These are phyloP conservation scores for Drosophila paulistorum DNA, from an alignment of 1,140 invertebrate species.

Conservation along the genomic window DNA sequence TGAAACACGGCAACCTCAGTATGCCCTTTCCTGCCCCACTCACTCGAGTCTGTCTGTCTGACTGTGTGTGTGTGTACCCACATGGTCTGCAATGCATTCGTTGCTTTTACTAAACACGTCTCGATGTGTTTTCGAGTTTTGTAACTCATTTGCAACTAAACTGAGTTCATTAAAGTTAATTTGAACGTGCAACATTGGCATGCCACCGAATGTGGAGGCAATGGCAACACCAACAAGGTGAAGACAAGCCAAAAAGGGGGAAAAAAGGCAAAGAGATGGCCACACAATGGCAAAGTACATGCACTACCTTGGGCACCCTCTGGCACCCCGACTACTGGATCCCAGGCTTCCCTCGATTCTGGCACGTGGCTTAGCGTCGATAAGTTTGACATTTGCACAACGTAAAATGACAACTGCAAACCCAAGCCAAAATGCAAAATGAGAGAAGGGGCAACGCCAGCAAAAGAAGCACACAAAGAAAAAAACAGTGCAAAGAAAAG, in stretches of 20 bases:
- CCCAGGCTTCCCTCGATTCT: slow-evolving; percentile 4
- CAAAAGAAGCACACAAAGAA: background rate
- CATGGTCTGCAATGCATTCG: background rate
- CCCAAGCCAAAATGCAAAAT: slow-evolving; percentile 62
- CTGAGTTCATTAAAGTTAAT: slow-evolving; percentile 81
- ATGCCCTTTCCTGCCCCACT: background rate
- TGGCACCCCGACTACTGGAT: background rate
- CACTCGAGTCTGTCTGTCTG: background rate
- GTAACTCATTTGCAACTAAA: slow-evolving; percentile 81
- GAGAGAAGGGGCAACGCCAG: slow-evolving; percentile 67
- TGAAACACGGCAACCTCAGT: slow-evolving; percentile 9
- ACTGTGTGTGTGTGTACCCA: background rate
- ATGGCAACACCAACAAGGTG: slow-evolving; percentile 21
- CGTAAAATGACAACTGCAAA: slow-evolving; percentile 75
- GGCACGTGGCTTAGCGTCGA: slow-evolving; percentile 75
- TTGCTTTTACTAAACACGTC: slow-evolving; percentile 66
- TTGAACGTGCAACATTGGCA: slow-evolving; percentile 77
- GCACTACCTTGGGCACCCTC: background rate
- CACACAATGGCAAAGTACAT: slow-evolving; percentile 42
- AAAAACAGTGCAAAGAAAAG: slow-evolving; percentile 26
- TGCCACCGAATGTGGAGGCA: slow-evolving; percentile 49
- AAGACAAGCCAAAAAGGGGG: background rate
- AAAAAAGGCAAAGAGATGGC: slow-evolving; percentile 12
- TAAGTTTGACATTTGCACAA: slow-evolving; percentile 79
- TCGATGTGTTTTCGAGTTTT: slow-evolving; percentile 80